Evolutionary conservation across 2,797 vertebrate species (phyloP).

Genomic region (Scyliorhinus canicula): DNA sequence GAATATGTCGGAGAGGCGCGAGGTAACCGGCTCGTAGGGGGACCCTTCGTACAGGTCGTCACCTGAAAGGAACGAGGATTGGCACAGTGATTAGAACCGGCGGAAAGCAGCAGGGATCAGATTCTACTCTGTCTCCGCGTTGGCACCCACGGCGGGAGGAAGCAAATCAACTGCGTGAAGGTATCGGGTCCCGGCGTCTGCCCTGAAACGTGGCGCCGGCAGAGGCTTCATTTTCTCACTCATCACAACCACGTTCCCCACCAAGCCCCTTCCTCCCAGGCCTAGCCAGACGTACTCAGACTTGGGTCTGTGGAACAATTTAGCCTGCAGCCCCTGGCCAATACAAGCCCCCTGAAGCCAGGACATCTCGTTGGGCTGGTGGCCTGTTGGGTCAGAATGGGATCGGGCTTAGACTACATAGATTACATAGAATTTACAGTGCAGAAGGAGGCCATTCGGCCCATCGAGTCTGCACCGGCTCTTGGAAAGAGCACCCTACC

Average conservation of each 20-base stretch:
- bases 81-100: not conserved
- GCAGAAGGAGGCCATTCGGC: too few relatives aligned
- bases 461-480: too few relatives aligned
- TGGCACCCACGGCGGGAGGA: too few relatives aligned
- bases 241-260: not conserved
- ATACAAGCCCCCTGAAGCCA: not conserved
- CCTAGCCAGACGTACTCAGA: not conserved
- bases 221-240: not conserved
- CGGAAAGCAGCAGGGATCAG: not conserved
- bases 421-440: too few relatives aligned
- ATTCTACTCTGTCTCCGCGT: not conserved
- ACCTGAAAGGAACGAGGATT: not conserved
- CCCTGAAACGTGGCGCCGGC: too few relatives aligned
- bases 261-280: not conserved
- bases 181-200: too few relatives aligned
- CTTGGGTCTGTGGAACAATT: not conserved
- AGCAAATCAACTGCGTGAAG: not conserved
- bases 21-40: not conserved
- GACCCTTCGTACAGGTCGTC: slow-evolving; percentile 4
- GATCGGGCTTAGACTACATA: too few relatives aligned
- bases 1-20: slow-evolving; percentile 1
- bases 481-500: too few relatives aligned
- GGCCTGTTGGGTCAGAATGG: too few relatives aligned
- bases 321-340: not conserved
- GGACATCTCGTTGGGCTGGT: not conserved